phyloP scores from a whole-genome alignment of 2,888 invertebrate genomes.

The Eubasilissa splendida region DNA sequence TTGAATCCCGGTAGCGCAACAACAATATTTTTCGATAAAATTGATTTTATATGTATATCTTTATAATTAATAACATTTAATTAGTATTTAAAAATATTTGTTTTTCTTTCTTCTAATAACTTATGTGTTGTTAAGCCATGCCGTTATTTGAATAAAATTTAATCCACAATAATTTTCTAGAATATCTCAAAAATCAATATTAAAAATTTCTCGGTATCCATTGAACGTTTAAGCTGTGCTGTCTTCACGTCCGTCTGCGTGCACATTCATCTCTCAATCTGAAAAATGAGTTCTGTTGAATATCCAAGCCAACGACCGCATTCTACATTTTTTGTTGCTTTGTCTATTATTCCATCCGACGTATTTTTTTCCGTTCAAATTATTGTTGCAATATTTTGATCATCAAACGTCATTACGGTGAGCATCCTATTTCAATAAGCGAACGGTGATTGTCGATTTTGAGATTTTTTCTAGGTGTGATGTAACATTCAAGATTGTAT shows the following conservation, averaged over 20 bases:
- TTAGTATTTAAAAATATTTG: too few relatives aligned
- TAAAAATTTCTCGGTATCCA: neutral
- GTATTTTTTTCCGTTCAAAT: neutral
- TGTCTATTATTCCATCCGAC: neutral
- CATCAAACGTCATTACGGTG: neutral
- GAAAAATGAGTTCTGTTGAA: neutral
- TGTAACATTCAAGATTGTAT: neutral
- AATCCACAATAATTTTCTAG: too few relatives aligned
- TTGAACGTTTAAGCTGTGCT: neutral
- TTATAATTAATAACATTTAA: too few relatives aligned
- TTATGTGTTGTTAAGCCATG: too few relatives aligned
- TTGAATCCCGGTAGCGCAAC: too few relatives aligned
- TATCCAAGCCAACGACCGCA: neutral
- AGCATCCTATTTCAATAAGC: neutral
- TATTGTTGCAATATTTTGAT: constrained; percentile 2
- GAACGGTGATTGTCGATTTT: neutral
- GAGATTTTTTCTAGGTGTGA: neutral
- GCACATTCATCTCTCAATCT: neutral
- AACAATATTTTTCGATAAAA: too few relatives aligned
- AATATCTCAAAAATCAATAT: neutral
- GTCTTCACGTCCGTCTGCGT: neutral
- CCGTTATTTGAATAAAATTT: too few relatives aligned
- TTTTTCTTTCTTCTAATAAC: too few relatives aligned
- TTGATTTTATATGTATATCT: too few relatives aligned
- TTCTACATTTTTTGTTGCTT: neutral